Conservation (phyloP, 2,888 invertebrate species). For the Dysmachus trigonus region DNA sequence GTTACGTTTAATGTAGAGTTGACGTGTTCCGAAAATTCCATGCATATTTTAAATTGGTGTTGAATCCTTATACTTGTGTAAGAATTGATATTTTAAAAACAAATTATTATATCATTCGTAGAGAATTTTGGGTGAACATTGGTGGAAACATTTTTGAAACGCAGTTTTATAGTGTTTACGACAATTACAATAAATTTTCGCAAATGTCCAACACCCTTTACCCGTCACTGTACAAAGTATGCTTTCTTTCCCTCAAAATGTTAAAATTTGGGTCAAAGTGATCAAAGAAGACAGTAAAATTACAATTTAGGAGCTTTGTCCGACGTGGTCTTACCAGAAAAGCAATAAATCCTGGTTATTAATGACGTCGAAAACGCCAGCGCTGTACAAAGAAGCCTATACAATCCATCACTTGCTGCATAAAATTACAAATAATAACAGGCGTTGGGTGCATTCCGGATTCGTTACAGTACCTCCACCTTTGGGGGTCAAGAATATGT, state of each 20-base stretch:
- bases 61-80: no score
- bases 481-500: neutral
- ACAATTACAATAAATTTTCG: neutral
- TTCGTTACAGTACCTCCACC: neutral
- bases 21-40: no score
- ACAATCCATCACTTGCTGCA: neutral
- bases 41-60: no score
- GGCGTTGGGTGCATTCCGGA: neutral
- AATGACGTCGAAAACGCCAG: neutral
- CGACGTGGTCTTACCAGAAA: neutral
- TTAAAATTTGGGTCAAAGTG: neutral
- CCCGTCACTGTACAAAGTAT: neutral
- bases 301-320: neutral
- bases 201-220: neutral
- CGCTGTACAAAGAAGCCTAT: neutral
- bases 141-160: no score
- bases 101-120: no score
- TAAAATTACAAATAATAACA: neutral
- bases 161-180: no score
- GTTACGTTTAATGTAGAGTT: no score
- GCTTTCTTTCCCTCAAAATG: neutral
- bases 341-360: neutral
- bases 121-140: no score
- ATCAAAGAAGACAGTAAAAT: neutral
- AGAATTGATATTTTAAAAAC: no score